Percentiles rank a stretch among this genome's conserved stretches.
Conservation (phyloP, 2,888 invertebrate genomes). For the Keiferia lycopersicella region DNA sequence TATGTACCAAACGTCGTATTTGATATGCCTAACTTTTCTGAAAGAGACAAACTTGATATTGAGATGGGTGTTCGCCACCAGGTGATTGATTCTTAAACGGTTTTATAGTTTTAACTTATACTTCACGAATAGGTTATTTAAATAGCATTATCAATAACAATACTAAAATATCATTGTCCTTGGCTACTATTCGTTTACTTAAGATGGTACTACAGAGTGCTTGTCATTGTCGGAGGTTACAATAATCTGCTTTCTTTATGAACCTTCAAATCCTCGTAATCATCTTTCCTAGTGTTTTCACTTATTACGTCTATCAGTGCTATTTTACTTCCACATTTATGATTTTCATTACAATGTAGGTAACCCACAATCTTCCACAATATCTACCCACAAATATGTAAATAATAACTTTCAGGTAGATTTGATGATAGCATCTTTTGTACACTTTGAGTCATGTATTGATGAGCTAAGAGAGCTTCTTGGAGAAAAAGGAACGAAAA, state of each 20-base stretch:
- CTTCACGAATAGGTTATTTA: not conserved
- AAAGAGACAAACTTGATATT: constrained; percentile 60
- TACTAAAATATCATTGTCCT: no score
- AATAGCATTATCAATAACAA: no score
- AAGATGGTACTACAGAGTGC: no score
- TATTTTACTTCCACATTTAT: no score
- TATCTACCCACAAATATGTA: not conserved
- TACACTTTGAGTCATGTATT: constrained; percentile 44
- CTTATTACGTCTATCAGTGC: no score
- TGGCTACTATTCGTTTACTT: no score
- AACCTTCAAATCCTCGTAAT: no score
- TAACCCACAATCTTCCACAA: no score
- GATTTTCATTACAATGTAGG: no score
- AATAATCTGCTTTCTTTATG: no score
- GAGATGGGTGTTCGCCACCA: constrained; percentile 64
- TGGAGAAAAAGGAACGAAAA: constrained; percentile 68
- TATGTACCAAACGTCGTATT: constrained; percentile 66
- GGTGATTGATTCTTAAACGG: constrained; percentile 40
- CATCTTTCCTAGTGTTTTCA: no score
- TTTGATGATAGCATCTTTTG: constrained; percentile 63
- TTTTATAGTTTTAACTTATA: not conserved
- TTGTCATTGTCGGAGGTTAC: no score
- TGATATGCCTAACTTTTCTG: constrained; percentile 65
- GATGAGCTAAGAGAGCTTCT: constrained; percentile 56
- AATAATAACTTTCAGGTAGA: constrained; percentile 56